Conservation (phyloP, 2,888 invertebrate genomes). For the Oscheius sp. region DNA sequence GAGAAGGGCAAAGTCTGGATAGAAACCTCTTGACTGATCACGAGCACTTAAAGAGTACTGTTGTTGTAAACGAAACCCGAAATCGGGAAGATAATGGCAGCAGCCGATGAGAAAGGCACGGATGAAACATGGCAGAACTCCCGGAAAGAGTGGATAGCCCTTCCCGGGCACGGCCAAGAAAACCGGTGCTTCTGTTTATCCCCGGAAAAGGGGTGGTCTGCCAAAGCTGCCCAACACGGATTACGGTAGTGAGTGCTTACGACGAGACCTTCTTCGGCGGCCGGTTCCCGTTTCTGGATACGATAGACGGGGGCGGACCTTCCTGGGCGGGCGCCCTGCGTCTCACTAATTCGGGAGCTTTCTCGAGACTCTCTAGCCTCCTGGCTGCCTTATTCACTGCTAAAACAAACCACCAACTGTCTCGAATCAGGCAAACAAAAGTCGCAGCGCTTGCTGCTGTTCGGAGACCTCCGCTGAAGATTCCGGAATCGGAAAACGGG, state of each 20-base stretch:
- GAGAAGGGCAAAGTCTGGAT: not conserved
- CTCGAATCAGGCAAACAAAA: conserved; percentile 40
- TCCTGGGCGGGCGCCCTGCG: conserved; percentile 32
- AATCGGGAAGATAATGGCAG: not conserved
- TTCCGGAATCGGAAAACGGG: conserved; percentile 39
- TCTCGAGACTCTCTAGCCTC: conserved; percentile 24
- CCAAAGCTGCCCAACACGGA: conserved; percentile 21
- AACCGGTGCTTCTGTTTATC: conserved; percentile 37
- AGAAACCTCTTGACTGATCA: not conserved
- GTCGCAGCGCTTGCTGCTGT: conserved; percentile 27
- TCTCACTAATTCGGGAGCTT: conserved; percentile 16
- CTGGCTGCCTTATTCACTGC: conserved; percentile 38
- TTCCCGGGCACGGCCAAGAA: conserved; percentile 25
- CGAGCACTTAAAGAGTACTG: not conserved
- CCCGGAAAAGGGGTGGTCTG: conserved; percentile 31
- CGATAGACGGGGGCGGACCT: conserved; percentile 32
- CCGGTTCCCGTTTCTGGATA: conserved; percentile 39
- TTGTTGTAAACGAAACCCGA: not conserved
- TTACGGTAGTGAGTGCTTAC: conserved; percentile 33
- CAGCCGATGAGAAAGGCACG: not conserved
- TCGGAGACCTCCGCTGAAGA: conserved; percentile 34
- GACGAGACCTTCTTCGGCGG: conserved; percentile 21
- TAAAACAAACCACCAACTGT: conserved; percentile 43
- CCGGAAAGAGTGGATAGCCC: conserved; percentile 29
- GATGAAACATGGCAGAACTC: conserved; percentile 13